Evolutionary conservation across 2,797 vertebrate species (phyloP), one percentile per base, ranked within the genome.

Genomic region (Nothura maculosa): DNA sequence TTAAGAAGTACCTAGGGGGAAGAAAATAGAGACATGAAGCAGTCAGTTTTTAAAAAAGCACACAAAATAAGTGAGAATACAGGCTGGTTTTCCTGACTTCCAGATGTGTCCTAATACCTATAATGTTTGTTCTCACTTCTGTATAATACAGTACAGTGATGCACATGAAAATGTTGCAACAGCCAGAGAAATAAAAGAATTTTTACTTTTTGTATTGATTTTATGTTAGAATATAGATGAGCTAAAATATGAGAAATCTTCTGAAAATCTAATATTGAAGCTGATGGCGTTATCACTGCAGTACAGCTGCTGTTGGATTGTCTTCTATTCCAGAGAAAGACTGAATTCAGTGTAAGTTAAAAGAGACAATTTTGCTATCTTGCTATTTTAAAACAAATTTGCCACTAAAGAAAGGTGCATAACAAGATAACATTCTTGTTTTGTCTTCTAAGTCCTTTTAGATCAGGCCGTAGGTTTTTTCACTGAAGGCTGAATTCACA

Each of bases 261-360:
- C 98, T 84, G 98, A 99, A 90, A 87, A 81, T 58, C 85, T 99
- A 72, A 97, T 99, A 92, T 98, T 97, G 34, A 98, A 98, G 95
- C 95, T 99, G 87, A 97, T 97, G 12, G 98, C 98, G 34, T 97
- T 99, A 77, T 99, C 99, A 4, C 97, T 99, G 85, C 99, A 99
- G 72, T 99, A 99, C 88, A 98, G 72, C 25, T 95, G 95, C 96
- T 99, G 99, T 87, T 99, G 99, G 99, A 89, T 99, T 90, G 90
- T 99, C 91, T 98, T 99, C 54, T 98, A 98, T 96, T 98, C 97
- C 75, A 97, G 96, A 67, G 96, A 98, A 93, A 96, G 92, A 81
- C 82, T 94, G 74, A 97, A 82, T 86, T 98, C 97, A 95, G 98
- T 98, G 99, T 99, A 96, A 96, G 99, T 96, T 96, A 80, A 55